Percentiles rank a stretch among this genome's conserved stretches.
These are phyloP conservation scores for Gallinago solitaria DNA, from an alignment of 2,797 vertebrate genomes.

Conservation along the genomic window DNA sequence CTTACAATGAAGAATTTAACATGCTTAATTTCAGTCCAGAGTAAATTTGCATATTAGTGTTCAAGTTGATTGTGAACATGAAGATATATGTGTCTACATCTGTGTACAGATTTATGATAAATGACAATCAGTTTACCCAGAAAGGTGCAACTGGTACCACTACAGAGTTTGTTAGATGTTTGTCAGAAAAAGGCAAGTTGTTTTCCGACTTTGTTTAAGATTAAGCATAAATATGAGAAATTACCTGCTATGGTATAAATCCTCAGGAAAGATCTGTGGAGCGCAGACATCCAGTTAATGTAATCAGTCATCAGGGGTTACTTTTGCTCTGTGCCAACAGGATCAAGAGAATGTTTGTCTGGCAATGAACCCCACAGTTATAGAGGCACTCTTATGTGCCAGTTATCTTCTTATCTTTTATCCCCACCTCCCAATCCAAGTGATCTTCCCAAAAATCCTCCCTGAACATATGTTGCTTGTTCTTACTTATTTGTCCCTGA, in stretches of 20 bases:
- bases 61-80: not conserved
- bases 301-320: not conserved
- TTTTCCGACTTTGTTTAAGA: not conserved
- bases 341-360: not conserved
- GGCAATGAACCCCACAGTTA: not conserved
- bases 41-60: not conserved
- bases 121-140: not conserved
- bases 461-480: not conserved
- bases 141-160: not conserved
- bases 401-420: not conserved
- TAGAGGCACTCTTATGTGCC: not conserved
- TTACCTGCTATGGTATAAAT: not conserved
- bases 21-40: not conserved
- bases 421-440: fast-evolving
- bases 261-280: not conserved
- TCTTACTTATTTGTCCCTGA: not conserved
- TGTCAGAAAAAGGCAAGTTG: not conserved
- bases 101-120: not conserved
- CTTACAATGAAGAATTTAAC: not conserved
- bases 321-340: not conserved
- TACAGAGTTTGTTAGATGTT: not conserved
- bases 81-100: not conserved
- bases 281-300: conserved; percentile 10
- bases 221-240: conserved; percentile 15
- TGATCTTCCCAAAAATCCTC: not conserved